Evolutionary conservation across 2,888 invertebrate species (phyloP), one percentile per base, ranked within the genome.

Genomic region (Xestia rhomboidea): DNA sequence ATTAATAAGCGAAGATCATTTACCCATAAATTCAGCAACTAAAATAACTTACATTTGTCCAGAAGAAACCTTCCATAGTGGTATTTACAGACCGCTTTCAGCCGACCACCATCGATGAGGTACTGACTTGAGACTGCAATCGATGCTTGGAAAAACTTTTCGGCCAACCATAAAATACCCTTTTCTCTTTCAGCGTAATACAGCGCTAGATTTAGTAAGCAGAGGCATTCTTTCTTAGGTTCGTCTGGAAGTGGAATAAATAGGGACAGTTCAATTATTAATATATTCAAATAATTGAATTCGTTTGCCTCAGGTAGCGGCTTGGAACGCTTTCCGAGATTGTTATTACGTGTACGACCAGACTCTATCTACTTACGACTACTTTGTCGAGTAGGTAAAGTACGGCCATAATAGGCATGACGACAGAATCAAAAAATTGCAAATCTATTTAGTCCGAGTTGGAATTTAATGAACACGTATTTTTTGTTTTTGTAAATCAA

Each of bases 151-250:
- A 96, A 95, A 69, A 97, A 92, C 88, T 97, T 97, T 85, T 97
- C 97, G 0, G 97, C 97, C 21, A 97, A 89, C 97, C 97, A 97
- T 83, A 97, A 91, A 90, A 97, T 97, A 0, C 96, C 97, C 87
- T 96, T 95, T 41, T 95, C 96, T 76, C 89, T 89, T 64, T 95
- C 94, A 38, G 95, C 92, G 84, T 96, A 97, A 81, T 90, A 74
- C 57, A 95, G 77, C 0, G 96, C 97, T 0, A 97, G 89, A 1
- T 90, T 87, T 1, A 97, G 88, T 4, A 97, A 90, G 64, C 93
- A 91, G 4, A 95, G 87, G 76, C 95, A 92, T 91, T 97, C 96
- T n/a, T 93, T 92, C 76, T 94, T 95, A 30, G 91, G 91, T 15
- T 96, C 88, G 21, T 91, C 96, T 97, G 64, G 30, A 15, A 57